Base-by-base conservation (phyloP, 2,888 invertebrate genomes). In the Hypomecis punctinalis region DNA sequence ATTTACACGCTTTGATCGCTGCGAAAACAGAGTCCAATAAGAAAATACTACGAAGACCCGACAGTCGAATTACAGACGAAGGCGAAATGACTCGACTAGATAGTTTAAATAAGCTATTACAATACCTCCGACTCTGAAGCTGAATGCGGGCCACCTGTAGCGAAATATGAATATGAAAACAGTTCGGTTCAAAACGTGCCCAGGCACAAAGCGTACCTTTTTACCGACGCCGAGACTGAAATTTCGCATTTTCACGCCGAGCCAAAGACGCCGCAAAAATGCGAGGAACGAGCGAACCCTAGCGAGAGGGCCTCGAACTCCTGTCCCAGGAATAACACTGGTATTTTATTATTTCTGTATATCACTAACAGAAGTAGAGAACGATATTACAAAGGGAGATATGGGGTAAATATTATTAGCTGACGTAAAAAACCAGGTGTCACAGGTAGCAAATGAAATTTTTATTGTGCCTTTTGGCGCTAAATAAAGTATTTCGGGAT, bases 191-290 rank as follows among this genome's bases (percentile, higher is more conserved):
- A 70, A 75, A 78, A 79, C 78, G 79, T 79, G 74, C 75, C 77
- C 70, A 71, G 74, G 77, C 78, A 84, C 81, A 85, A 85, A 83
- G 82, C 79, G 78, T 77, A 79, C 82, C 85, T 83, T 85, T 86
- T 83, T 80, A 83, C 78, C 73, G 76, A 76, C 72, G 73, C 76
- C 76, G 78, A 76, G 76, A 81, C 79, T 77, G 76, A 81, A 83
- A 83, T 82, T 84, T 82, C 79, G 76, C 76, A 84, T 84, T 84
- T 83, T 78, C 81, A 70, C 70, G 76, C 76, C 74, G 76, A 76
- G 71, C 77, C 79, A 84, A 82, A 85, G 81, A 79, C 78, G 77
- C 85, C 85, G 79, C 85, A 84, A 83, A 85, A 86, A 86, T 85
- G 83, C 76, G 76, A 82, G 78, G 81, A 84, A 83, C 83, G 80